Evolutionary conservation across 2,888 invertebrate genomes (phyloP).

Genomic region (Nesidiocoris tenuis): DNA sequence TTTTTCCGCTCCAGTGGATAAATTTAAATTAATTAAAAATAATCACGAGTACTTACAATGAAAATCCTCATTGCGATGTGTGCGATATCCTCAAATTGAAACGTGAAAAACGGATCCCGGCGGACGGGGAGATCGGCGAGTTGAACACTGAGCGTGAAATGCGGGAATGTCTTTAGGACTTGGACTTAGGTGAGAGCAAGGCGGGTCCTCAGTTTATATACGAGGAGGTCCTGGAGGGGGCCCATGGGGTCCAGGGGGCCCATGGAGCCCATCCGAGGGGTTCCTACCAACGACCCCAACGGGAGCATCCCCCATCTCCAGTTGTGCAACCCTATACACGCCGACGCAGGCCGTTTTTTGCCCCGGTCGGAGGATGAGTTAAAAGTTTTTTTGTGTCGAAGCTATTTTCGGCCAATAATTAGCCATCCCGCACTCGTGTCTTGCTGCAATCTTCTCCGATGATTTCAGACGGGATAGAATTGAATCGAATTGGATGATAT

Average conservation of each 20-base stretch:
- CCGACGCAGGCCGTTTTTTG: constrained; percentile 35
- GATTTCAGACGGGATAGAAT: no score
- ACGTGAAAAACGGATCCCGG: background rate
- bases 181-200: constrained; percentile 36
- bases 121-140: background rate
- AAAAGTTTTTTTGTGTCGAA: background rate
- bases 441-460: background rate
- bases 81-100: background rate
- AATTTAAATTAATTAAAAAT: no score
- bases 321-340: constrained; percentile 40
- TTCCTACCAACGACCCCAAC: constrained; percentile 34
- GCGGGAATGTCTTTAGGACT: background rate
- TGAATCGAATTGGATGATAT: background rate
- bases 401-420: background rate
- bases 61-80: constrained; percentile 36
- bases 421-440: no score
- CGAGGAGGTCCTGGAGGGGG: constrained; percentile 23
- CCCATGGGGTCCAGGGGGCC: constrained; percentile 21
- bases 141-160: background rate
- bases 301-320: constrained; percentile 35
- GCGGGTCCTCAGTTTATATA: constrained; percentile 32
- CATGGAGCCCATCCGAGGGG: no score
- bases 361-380: constrained; percentile 4
- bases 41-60: constrained; percentile 43
- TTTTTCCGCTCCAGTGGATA: no score